phyloP scores from a whole-genome alignment of 2,888 invertebrate species.

The Oscheius onirici region DNA sequence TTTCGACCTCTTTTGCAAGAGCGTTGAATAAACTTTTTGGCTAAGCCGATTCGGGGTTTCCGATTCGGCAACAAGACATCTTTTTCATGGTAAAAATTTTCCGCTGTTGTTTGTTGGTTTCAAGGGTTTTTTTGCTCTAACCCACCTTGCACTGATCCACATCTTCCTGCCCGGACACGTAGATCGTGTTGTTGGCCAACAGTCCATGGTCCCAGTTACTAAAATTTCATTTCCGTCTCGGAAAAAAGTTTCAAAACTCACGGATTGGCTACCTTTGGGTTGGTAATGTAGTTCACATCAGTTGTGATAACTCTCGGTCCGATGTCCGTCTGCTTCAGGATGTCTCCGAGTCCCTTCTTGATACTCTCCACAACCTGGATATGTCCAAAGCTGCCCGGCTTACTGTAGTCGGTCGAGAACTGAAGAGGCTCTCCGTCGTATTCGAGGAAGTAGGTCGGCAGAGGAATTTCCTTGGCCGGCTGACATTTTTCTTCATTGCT shows the following conservation, averaged over 20 bases:
- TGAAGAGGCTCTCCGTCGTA: conserved; percentile 54
- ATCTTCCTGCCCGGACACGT: conserved; percentile 48
- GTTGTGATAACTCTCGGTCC: conserved; percentile 58
- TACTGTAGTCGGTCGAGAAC: conserved; percentile 64
- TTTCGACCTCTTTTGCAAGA: too few species aligned
- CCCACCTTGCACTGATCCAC: conserved; percentile 52
- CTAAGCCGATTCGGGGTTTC: too few species aligned
- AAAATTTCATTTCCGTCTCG: neutral
- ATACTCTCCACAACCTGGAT: conserved; percentile 56
- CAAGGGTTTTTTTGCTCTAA: neutral
- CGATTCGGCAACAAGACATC: neutral
- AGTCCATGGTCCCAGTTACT: conserved; percentile 64
- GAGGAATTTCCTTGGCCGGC: conserved; percentile 52
- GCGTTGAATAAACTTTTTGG: too few species aligned
- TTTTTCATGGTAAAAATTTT: neutral
- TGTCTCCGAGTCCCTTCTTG: conserved; percentile 57
- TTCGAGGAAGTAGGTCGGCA: conserved; percentile 60
- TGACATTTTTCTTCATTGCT: conserved; percentile 53
- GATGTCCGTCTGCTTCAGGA: conserved; percentile 54
- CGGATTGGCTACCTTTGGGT: conserved; percentile 63
- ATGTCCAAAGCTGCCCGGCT: conserved; percentile 59
- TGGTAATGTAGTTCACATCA: conserved; percentile 64
- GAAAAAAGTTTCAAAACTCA: conserved; percentile 22
- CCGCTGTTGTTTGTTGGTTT: too few species aligned
- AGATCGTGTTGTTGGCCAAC: conserved; percentile 59